Conservation (phyloP, 2,113 vertebrate species). For the Cyanoramphus novaezelandiae region DNA sequence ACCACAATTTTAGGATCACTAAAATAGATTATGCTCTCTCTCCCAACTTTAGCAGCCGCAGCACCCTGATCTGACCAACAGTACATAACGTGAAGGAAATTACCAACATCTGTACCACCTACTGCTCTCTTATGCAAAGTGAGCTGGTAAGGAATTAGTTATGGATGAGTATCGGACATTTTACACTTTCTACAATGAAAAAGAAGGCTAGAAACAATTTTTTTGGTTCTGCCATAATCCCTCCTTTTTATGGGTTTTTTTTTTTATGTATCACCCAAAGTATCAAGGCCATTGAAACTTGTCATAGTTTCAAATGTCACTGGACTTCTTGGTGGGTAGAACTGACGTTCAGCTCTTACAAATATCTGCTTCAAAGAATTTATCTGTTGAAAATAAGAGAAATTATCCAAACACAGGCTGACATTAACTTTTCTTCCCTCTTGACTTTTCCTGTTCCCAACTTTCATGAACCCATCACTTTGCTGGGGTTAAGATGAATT, state of each 20-base stretch:
- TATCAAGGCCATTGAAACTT: neutral
- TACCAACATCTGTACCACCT: neutral
- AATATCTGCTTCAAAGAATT: neutral
- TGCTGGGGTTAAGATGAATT: neutral
- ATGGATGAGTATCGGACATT: rapidly evolving
- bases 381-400: neutral
- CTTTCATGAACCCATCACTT: neutral
- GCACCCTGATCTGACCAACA: neutral
- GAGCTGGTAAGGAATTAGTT: neutral
- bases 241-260: rapidly evolving
- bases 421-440: neutral
- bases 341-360: neutral
- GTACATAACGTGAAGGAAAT: neutral
- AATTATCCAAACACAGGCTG: rapidly evolving
- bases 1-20: neutral
- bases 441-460: neutral
- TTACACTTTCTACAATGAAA: neutral
- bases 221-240: neutral
- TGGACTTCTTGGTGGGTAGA: neutral
- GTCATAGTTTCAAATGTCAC: neutral
- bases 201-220: neutral
- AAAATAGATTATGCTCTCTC: neutral
- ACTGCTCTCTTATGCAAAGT: neutral
- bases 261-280: neutral
- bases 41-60: neutral